These are phyloP conservation scores for Lates calcarifer DNA, from an alignment of 2,113 vertebrate genomes.

Conservation along the genomic window DNA sequence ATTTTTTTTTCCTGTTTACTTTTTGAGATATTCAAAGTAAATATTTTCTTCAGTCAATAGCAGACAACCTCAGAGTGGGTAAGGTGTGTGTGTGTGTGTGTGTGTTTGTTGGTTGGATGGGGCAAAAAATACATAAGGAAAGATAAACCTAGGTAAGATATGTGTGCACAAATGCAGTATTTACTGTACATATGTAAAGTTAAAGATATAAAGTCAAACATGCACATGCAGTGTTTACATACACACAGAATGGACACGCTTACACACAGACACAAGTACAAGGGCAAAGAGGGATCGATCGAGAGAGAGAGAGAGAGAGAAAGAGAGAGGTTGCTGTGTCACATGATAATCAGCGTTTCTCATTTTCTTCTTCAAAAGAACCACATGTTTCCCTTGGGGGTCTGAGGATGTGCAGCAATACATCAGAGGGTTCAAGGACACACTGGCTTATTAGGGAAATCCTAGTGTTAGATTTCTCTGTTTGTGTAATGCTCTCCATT, in stretches of 20 bases:
- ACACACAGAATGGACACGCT: not conserved
- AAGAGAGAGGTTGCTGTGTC: constrained; percentile 44
- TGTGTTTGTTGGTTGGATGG: no score
- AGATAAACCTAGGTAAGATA: not conserved
- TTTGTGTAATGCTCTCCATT: constrained; percentile 3
- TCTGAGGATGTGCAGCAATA: constrained; percentile 11
- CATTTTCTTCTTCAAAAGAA: constrained; percentile 67
- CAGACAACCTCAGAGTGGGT: no score
- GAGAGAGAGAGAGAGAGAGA: not conserved
- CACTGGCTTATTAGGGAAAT: constrained; percentile 53
- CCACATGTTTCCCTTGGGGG: constrained; percentile 43
- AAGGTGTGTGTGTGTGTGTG: not conserved
- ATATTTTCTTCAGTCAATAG: not conserved
- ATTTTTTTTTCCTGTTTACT: not conserved
- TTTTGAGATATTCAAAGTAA: not conserved
- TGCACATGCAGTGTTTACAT: not conserved
- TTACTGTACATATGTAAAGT: not conserved
- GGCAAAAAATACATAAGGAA: not conserved
- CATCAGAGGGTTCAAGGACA: constrained; percentile 60
- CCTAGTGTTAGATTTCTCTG: constrained; percentile 28
- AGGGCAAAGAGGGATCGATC: constrained; percentile 18
- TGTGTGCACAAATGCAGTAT: no score
- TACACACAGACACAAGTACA: not conserved
- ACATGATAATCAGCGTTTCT: constrained; percentile 60
- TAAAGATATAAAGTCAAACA: not conserved